Conservation (phyloP, 92 coral and sea anemone genomes). For the Umimayanthus chanpuru region DNA sequence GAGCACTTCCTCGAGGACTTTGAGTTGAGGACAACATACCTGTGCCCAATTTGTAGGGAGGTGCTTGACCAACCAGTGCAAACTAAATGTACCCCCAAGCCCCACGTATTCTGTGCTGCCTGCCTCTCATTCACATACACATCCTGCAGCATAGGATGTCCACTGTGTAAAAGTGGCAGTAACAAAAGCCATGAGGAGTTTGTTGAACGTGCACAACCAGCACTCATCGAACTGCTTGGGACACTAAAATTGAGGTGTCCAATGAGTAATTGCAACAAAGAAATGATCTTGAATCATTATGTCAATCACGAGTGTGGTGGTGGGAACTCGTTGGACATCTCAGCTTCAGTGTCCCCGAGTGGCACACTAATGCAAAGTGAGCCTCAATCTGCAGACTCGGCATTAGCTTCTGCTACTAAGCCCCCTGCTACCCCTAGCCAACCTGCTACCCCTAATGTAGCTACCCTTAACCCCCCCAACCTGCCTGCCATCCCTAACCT, state of each 20-base stretch:
- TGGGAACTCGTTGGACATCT: not conserved
- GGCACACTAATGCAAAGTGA: not conserved
- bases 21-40: conserved; percentile 8
- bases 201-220: not conserved
- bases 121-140: conserved; percentile 36
- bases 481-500: not conserved
- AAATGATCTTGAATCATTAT: not conserved
- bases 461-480: too few species aligned
- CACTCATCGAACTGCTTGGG: not conserved
- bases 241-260: not conserved
- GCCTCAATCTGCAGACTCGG: not conserved
- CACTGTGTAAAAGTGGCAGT: not conserved
- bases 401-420: not conserved
- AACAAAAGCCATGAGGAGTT: not conserved
- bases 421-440: not conserved
- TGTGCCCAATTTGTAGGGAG: conserved; percentile 51
- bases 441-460: not conserved
- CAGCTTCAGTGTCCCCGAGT: not conserved
- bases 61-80: conserved; percentile 50
- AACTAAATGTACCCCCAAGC: conserved; percentile 21
- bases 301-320: not conserved
- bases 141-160: conserved; percentile 35
- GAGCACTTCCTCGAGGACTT: conserved; percentile 10
- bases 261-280: not conserved
- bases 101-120: conserved; percentile 47